Conservation (phyloP, 2,888 invertebrate species). For the Allacma fusca region DNA sequence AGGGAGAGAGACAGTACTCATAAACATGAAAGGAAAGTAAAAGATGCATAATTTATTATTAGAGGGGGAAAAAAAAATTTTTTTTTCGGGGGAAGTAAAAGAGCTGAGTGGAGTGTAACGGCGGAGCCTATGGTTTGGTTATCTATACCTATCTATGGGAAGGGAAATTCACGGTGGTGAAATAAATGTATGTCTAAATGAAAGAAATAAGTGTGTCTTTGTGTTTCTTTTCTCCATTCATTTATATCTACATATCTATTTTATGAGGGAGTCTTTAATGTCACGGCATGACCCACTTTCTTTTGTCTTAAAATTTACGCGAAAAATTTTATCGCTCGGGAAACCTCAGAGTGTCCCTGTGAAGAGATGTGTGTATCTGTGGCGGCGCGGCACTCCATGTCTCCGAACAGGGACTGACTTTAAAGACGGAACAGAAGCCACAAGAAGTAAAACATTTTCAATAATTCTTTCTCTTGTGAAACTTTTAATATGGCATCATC, state of each 20-base stretch:
- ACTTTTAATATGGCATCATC: conserved; percentile 40
- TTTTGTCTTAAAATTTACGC: conserved; percentile 44
- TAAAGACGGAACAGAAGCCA: conserved; percentile 10
- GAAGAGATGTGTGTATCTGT: too few species aligned
- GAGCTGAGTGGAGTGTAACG: not conserved
- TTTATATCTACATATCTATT: conserved; percentile 32
- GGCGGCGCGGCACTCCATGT: too few species aligned
- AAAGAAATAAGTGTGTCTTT: conserved; percentile 26
- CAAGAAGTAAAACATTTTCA: conserved; percentile 34
- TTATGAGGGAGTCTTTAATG: conserved; percentile 36
- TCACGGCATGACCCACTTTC: conserved; percentile 40
- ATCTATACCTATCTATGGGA: too few species aligned
- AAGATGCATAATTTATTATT: conserved; percentile 26
- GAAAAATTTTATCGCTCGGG: conserved; percentile 37
- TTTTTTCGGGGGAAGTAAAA: not conserved
- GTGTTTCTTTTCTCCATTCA: conserved; percentile 27
- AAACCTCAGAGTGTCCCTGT: conserved; percentile 22
- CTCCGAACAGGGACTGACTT: not conserved
- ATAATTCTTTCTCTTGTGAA: conserved; percentile 34
- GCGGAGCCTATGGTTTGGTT: too few species aligned
- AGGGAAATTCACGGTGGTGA: not conserved
- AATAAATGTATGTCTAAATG: conserved; percentile 2
- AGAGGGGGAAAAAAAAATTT: conserved; percentile 2
- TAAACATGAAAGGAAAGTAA: not conserved
- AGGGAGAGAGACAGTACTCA: not conserved